Percentiles rank a stretch among this genome's conserved stretches.
Evolutionary conservation across 2,113 vertebrate genomes (phyloP).

Genomic region (Taurulus bubalis): DNA sequence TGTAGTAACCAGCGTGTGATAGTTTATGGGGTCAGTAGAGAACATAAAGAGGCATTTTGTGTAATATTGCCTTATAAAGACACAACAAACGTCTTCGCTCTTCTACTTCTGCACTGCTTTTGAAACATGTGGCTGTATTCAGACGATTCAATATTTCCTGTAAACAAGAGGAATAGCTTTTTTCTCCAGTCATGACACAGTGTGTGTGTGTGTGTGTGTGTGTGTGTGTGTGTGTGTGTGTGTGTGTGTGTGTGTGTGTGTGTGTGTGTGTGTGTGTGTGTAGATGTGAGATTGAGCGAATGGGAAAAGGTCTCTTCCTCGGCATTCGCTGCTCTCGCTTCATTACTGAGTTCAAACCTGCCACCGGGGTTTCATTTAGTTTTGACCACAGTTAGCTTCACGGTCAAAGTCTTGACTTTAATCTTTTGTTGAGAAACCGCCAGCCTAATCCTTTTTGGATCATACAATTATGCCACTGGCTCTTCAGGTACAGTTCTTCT

Average conservation of each 20-base stretch:
- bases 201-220: no score
- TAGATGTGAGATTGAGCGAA: neutral
- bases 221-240: no score
- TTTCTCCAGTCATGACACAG: neutral
- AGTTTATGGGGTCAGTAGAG: neutral
- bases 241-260: no score
- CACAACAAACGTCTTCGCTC: neutral
- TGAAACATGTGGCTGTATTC: neutral
- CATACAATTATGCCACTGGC: slow-evolving; percentile 10
- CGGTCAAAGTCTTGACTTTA: slow-evolving; percentile 31
- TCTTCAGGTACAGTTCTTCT: neutral
- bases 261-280: slow-evolving; percentile 12
- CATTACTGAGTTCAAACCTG: slow-evolving; percentile 31
- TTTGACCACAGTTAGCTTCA: slow-evolving; percentile 11
- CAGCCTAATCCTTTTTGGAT: slow-evolving; percentile 13
- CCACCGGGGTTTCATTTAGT: slow-evolving; percentile 25
- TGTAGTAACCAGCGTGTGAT: no score
- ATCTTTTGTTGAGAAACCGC: slow-evolving; percentile 28
- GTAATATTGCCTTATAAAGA: neutral
- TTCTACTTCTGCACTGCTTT: neutral
- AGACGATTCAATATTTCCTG: slow-evolving; percentile 5
- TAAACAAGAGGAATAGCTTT: neutral
- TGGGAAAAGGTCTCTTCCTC: slow-evolving; percentile 12
- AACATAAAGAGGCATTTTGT: neutral
- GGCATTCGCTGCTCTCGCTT: slow-evolving; percentile 19